Evolutionary conservation across 2,888 invertebrate genomes (phyloP), one percentile per base, ranked within the genome.

Genomic region (Apotomis capreana): DNA sequence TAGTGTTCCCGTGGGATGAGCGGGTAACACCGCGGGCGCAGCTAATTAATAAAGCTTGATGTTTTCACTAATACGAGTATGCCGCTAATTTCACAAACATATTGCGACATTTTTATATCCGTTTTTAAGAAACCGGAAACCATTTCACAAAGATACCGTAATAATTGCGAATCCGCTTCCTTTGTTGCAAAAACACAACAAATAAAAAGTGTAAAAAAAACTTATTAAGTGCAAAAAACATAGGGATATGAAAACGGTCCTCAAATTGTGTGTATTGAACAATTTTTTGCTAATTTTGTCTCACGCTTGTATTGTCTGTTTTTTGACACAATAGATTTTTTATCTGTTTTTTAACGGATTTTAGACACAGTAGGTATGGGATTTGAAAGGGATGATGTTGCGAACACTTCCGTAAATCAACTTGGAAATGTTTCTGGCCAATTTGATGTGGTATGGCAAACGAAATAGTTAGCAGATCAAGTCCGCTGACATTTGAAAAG

Each of bases 91-190:
- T 64, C 8, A n/a, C 13, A 64, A 54, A 37, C n/a, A 13, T n/a
- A 37, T 10, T 26, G 26, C 26, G 26, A 26, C 26, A 26, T 26
- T 26, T 26, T 26, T 26, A 26, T 26, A 5, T 15, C 63, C 12
- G 15, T 15, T 55, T 55, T 15, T 55, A 15, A 55, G 9, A 9
- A 13, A 57, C 54, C 55, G 55, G 65, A 65, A 65, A 46, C 26
- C 36, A 26, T 36, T 49, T 6, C 49, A 51, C 44, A 26, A 15
- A 44, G 57, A 57, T 36, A 65, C 65, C 46, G 57, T 65, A 65
- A 57, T 65, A 26, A 46, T 65, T 55, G 65, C 65, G 12, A 54
- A 65, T 46, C 8, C 65, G 44, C 57, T 65, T 65, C 65, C 65
- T 65, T 65, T 65, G 55, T 64, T 26, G 44, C 55, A 36, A 49